Conservation (phyloP, 2,113 vertebrate genomes). For the Urocynchramus pylzowi region DNA sequence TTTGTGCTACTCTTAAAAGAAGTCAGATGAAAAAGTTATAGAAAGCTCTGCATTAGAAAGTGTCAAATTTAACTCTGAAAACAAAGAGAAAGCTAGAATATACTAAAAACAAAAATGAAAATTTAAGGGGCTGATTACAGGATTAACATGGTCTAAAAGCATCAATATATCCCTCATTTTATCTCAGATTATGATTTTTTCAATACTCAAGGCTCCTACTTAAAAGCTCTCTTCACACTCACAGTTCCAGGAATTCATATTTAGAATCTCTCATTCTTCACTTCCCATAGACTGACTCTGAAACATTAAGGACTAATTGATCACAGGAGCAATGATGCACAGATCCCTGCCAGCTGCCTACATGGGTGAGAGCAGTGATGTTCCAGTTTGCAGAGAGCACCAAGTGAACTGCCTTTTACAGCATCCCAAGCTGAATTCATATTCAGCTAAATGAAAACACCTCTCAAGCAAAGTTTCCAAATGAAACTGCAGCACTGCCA, state of each 20-base stretch:
- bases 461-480: neutral
- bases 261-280: neutral
- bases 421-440: neutral
- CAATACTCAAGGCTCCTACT: neutral
- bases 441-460: neutral
- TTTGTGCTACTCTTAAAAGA: neutral
- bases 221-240: neutral
- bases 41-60: neutral
- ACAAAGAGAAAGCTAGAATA: neutral
- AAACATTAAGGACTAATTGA: neutral
- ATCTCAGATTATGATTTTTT: neutral
- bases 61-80: neutral
- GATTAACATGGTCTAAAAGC: neutral
- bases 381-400: neutral
- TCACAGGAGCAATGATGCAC: accelerated
- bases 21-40: neutral
- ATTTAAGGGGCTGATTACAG: neutral
- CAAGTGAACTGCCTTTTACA: neutral
- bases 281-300: neutral
- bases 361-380: neutral
- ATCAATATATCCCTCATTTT: neutral
- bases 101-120: neutral
- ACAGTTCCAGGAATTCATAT: neutral
- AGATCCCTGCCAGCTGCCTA: neutral
- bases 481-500: neutral